These are phyloP conservation scores for Centropus unirufus DNA, from an alignment of 2,113 vertebrate genomes.

Conservation along the genomic window DNA sequence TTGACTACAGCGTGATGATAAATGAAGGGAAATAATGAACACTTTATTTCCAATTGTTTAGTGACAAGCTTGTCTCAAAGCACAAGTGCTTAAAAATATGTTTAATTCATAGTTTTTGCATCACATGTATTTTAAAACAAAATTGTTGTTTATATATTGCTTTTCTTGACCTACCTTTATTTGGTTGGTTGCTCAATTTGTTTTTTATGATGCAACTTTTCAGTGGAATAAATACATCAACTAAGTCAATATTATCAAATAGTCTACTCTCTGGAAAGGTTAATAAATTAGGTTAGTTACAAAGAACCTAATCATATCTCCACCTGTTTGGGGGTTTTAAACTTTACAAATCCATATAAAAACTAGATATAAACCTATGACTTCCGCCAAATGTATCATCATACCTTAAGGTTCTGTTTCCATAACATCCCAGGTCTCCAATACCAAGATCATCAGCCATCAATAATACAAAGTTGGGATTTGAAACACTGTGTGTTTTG, in stretches of 20 bases:
- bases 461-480: slow-evolving; percentile 83
- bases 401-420: slow-evolving; percentile 88
- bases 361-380: neutral
- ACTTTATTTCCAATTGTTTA: neutral
- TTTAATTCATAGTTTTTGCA: neutral
- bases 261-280: neutral
- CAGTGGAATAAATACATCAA: neutral
- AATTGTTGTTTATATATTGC: neutral
- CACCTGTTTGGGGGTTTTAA: neutral
- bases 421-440: slow-evolving; percentile 90
- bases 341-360: neutral
- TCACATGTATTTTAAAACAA: neutral
- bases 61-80: neutral
- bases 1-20: neutral
- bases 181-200: neutral
- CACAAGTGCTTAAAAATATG: neutral
- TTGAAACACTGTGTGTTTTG: neutral
- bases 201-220: neutral
- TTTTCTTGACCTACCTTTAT: neutral
- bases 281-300: neutral
- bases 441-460: slow-evolving; percentile 92
- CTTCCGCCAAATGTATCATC: neutral
- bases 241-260: neutral
- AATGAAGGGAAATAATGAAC: neutral
- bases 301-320: neutral